Conservation (phyloP, 1,140 invertebrate genomes). For the Drosophila parvula region DNA sequence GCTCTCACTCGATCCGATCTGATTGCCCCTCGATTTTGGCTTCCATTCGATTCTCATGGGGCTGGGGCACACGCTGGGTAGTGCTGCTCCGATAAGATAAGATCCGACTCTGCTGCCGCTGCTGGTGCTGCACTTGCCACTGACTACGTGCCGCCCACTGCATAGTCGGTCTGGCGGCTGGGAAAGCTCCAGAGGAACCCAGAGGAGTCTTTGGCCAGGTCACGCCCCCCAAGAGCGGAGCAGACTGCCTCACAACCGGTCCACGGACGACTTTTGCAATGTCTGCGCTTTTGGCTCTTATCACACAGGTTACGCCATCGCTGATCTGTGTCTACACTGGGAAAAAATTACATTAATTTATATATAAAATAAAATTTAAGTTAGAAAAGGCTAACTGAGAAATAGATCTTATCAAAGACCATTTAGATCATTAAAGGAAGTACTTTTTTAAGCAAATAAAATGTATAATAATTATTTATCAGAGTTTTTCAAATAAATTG, state of each 20-base stretch:
- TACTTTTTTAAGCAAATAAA: too few species aligned
- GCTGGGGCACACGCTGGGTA: slow-evolving; percentile 22
- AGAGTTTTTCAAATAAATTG: too few species aligned
- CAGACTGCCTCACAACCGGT: slow-evolving; percentile 30
- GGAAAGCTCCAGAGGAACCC: slow-evolving; percentile 25
- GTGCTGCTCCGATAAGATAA: slow-evolving; percentile 63
- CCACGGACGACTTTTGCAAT: slow-evolving; percentile 25
- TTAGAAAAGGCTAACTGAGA: too few species aligned
- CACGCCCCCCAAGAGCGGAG: slow-evolving; percentile 12
- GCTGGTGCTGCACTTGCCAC: slow-evolving; percentile 19
- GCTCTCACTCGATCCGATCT: slow-evolving; percentile 27
- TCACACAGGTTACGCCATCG: slow-evolving; percentile 36
- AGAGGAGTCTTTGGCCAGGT: slow-evolving; percentile 15
- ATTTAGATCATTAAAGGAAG: too few species aligned
- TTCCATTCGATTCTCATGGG: slow-evolving; percentile 31
- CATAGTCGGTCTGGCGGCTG: slow-evolving; percentile 28
- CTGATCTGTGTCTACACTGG: slow-evolving; percentile 13
- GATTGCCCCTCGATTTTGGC: slow-evolving; percentile 24
- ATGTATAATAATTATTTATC: too few species aligned
- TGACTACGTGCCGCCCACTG: slow-evolving; percentile 65
- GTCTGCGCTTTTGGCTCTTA: slow-evolving; percentile 31
- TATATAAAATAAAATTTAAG: neutral
- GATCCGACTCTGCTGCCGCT: slow-evolving; percentile 8
- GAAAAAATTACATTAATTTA: neutral
- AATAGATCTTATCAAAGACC: too few species aligned